Evolutionary conservation across 2,113 vertebrate genomes (phyloP).

Genomic region (Microcebus lehilahytsara): DNA sequence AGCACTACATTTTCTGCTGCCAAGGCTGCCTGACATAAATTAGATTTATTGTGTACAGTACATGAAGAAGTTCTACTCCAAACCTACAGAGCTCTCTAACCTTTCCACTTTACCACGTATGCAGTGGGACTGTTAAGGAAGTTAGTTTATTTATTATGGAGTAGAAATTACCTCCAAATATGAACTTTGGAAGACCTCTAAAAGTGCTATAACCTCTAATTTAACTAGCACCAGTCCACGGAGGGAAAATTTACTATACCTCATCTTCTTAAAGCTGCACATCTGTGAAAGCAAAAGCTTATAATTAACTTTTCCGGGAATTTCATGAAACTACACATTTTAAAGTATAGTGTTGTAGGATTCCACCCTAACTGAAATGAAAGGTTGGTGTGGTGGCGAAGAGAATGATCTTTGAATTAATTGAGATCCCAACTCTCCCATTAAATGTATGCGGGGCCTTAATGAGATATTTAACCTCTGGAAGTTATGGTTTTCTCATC

Average conservation of each 20-base stretch:
- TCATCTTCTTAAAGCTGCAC: not conserved
- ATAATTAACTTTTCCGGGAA: conserved; percentile 30
- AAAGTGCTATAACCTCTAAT: not conserved
- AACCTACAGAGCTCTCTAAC: not conserved
- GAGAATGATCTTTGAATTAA: not conserved
- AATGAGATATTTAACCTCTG: not conserved
- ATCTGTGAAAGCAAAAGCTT: conserved; percentile 36
- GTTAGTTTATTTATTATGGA: conserved; percentile 42
- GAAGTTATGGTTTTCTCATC: not conserved
- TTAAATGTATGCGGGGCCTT: not conserved
- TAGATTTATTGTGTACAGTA: conserved; percentile 27
- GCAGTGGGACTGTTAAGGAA: not conserved
- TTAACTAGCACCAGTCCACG: not conserved
- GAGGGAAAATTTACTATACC: not conserved
- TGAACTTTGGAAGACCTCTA: conserved; percentile 45
- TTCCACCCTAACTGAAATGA: not conserved
- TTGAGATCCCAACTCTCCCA: not conserved
- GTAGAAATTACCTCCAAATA: not conserved
- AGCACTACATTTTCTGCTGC: not conserved
- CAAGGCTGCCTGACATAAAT: conserved; percentile 2
- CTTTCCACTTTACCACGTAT: not conserved
- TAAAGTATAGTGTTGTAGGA: not conserved
- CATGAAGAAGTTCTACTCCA: not conserved
- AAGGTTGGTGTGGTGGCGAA: not conserved
- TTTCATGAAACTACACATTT: conserved; percentile 31